phyloP scores from a whole-genome alignment of 64 coral and sea anemone species.

The Montipora efflorescens region DNA sequence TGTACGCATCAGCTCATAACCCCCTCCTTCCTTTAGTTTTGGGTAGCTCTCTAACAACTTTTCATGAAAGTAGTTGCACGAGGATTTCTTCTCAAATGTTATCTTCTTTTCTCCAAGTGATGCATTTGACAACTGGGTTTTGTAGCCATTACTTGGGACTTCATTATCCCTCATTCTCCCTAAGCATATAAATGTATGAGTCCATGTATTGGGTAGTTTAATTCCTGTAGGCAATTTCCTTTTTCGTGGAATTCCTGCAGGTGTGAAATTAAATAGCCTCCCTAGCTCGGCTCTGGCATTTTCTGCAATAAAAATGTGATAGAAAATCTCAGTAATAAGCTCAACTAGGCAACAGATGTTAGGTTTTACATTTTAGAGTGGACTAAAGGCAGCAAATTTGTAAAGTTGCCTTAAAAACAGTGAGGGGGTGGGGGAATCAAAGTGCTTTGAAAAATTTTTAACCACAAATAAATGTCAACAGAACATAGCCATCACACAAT shows the following conservation, averaged over 20 bases:
- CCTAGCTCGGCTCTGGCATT: slow-evolving; percentile 14
- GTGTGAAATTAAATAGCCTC: slow-evolving; percentile 24
- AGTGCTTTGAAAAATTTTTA: no score
- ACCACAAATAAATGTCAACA: no score
- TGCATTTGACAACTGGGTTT: slow-evolving; percentile 22
- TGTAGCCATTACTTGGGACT: slow-evolving; percentile 26
- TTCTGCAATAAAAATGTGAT: not conserved
- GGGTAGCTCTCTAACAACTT: slow-evolving; percentile 37
- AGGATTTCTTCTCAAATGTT: slow-evolving; percentile 44
- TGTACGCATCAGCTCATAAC: slow-evolving; percentile 50
- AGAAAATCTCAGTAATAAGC: no score
- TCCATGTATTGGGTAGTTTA: slow-evolving; percentile 39
- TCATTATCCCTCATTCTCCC: not conserved
- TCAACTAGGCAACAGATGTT: no score
- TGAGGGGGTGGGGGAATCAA: no score
- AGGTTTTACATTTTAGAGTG: no score
- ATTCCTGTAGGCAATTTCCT: not conserved
- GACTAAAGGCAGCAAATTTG: no score
- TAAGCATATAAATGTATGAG: slow-evolving; percentile 50
- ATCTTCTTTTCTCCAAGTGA: slow-evolving; percentile 59
- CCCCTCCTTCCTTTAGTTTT: slow-evolving; percentile 35
- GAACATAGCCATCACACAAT: no score
- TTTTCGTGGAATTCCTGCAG: slow-evolving; percentile 21
- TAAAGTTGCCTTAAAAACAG: no score
- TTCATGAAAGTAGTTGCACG: slow-evolving; percentile 33